Evolutionary conservation across 2,888 invertebrate genomes (phyloP), one percentile per base, ranked within the genome.

Genomic region (Rhaphigaster nebulosa): DNA sequence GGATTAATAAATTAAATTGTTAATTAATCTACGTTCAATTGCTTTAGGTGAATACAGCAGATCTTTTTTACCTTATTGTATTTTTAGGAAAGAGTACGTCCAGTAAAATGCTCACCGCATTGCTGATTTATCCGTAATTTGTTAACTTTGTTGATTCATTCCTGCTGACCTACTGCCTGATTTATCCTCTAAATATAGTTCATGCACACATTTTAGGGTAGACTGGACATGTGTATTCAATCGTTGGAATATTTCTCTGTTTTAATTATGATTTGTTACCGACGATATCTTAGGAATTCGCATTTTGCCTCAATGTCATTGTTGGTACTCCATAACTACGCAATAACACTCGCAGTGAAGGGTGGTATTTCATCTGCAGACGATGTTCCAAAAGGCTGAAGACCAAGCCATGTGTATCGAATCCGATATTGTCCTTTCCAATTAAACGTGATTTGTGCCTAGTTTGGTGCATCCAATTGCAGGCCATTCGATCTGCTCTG

Each of bases 381-480:
- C n/a, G 29, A 65, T 5, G 29, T 65, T 65, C 18, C 65, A 34
- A 34, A 60, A 34, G 65, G 65, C 29, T 34, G 15, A 18, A 65
- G 4, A 34, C 29, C 65, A 65, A 18, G 4, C 65, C 29, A 65
- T 29, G 65, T 65, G 65, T 29, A 0, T 29, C 65, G 5, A 65
- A 65, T 65, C 65, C 65, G 65, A 65, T 65, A 65, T 34, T 15
- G 65, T 65, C 65, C 65, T 29, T 65, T 65, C 65, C 29, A 65
- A 65, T 65, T 65, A 65, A 29, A 29, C 2, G 29, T 65, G 65
- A 65, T 65, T 65, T 65, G 65, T 34, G 6, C 29, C 65, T 65
- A 65, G 29, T 65, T 65, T 65, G 65, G 29, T 65, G 29, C 65
- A 65, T 65, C 29, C 65, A 65, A 65, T 65, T 29, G 65, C 29